Evolutionary conservation across 2,888 invertebrate species (phyloP).

Genomic region (Mystacides longicornis): DNA sequence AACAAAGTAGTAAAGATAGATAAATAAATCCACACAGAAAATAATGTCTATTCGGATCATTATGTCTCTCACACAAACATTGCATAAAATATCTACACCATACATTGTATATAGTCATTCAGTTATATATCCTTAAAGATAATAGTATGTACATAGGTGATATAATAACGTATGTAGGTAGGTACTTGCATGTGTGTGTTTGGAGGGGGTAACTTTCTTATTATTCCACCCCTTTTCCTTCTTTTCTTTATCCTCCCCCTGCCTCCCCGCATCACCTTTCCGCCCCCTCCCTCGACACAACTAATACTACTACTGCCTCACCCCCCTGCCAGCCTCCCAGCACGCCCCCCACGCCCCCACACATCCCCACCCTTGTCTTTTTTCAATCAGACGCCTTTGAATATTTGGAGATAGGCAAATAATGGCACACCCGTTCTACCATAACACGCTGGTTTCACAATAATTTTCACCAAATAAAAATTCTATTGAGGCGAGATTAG

Average conservation of each 20-base stretch:
- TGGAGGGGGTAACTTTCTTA: slow-evolving; percentile 16
- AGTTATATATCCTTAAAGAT: background rate
- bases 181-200: background rate
- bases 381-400: slow-evolving; percentile 27
- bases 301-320: background rate
- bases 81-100: too few species aligned
- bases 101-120: too few species aligned
- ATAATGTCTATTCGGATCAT: too few species aligned
- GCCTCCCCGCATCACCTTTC: slow-evolving; percentile 7
- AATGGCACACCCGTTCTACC: slow-evolving; percentile 17
- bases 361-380: slow-evolving; percentile 22
- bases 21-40: too few species aligned
- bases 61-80: too few species aligned
- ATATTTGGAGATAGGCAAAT: slow-evolving; percentile 27
- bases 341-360: slow-evolving; percentile 8
- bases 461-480: background rate
- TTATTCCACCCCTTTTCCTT: slow-evolving; percentile 18
- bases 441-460: background rate
- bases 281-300: slow-evolving; percentile 1
- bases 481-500: background rate
- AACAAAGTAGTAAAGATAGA: too few species aligned
- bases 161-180: background rate
- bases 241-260: slow-evolving; percentile 13
- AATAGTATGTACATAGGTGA: slow-evolving; percentile 1
- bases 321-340: slow-evolving; percentile 8